Evolutionary conservation across 2,888 invertebrate genomes (phyloP), one percentile per base, ranked within the genome.

Genomic region (Orthonychiurus folsomi): DNA sequence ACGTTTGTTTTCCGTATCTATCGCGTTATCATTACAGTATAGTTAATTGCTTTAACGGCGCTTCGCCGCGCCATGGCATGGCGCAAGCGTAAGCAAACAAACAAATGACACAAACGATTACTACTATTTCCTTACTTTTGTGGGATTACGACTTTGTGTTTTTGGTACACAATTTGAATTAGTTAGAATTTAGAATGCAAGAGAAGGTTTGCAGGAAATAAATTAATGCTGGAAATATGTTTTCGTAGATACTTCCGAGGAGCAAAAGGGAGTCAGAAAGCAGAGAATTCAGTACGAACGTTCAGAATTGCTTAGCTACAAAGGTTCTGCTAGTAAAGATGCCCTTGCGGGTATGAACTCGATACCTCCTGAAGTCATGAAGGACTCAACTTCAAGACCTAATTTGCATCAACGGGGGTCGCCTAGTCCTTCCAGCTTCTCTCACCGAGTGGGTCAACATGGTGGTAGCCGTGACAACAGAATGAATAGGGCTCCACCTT

Each of bases 381-480:
- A 53, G 25, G 60, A 58, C 37, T 52, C 48, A n/a, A 37, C 20
- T 25, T 24, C 24, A 15, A 56, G 50, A 28, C 25, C 18, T 37
- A 5, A 37, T 9, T 9, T 9, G 5, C 37, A 37, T 37, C 5
- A 9, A 15, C 5, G 37, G 15, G 37, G 37, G 5, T 37, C 37
- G 5, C 15, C 37, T 37, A 37, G 37, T 37, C 37, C 37, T 37
- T 9, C 5, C 15, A 37, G 15, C 37, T 37, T 37, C 15, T 37
- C 37, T 37, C 37, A 15, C 5, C 5, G 5, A 15, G 37, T 5
- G 37, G 37, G 37, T 26, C 50, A 61, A n/a, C 56, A 62, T n/a
- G 59, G 62, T 21, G 64, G 65, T 63, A 54, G 65, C n/a, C 59
- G 67, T 27, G 64, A 61, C 24, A 61, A 63, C 18, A 60, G 64